Percentiles rank a stretch among this genome's conserved stretches.
Conservation (phyloP, 2,888 invertebrate species). For the Andrena hattorfiana region DNA sequence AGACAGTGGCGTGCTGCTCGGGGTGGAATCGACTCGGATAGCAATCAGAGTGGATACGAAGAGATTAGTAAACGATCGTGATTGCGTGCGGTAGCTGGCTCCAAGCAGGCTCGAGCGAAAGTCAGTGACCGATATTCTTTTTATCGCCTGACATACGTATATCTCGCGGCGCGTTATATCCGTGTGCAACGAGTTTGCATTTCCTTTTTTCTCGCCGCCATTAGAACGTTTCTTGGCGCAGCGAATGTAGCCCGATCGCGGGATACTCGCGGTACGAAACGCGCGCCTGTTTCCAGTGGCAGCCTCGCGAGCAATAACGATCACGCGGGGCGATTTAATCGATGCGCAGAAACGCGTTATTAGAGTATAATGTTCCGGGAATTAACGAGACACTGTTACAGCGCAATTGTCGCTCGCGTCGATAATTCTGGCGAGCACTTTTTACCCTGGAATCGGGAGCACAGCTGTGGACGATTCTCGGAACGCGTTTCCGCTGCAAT, state of each 20-base stretch:
- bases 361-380: not conserved
- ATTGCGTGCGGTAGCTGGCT: conserved; percentile 10
- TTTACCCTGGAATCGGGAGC: not conserved
- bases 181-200: conserved; percentile 27
- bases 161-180: conserved; percentile 9
- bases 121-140: conserved; percentile 71
- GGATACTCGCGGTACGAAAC: conserved; percentile 30
- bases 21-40: conserved; percentile 30
- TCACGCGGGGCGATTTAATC: conserved; percentile 1
- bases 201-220: conserved; percentile 19
- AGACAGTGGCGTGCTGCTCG: no score
- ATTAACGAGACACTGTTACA: conserved; percentile 11
- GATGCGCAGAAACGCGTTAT: conserved; percentile 15
- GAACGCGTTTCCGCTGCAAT: not conserved
- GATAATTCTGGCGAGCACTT: conserved; percentile 21
- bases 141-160: conserved; percentile 46
- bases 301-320: conserved; percentile 5
- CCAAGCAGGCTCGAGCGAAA: conserved; percentile 62
- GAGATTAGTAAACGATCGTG: conserved; percentile 29
- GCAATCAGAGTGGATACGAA: conserved; percentile 52
- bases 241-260: conserved; percentile 36
- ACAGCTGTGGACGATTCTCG: not conserved
- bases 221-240: conserved; percentile 43
- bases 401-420: conserved; percentile 5
- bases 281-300: not conserved